phyloP scores from a whole-genome alignment of 2,113 vertebrate genomes.

The Bubo scandiacus region DNA sequence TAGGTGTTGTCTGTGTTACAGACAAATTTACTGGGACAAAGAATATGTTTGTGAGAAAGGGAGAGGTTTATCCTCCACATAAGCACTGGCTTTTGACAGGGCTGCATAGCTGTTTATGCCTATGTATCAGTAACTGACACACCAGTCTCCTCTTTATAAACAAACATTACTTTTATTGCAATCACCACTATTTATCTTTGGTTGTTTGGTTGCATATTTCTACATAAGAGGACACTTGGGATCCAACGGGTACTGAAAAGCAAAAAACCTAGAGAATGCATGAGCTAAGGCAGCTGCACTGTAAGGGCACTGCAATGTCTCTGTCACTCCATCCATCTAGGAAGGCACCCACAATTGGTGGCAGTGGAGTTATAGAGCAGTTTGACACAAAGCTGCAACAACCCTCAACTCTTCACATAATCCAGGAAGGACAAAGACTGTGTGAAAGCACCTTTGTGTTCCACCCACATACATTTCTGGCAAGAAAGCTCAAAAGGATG shows the following conservation, averaged over 20 bases:
- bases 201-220: background rate
- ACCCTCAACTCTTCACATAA: background rate
- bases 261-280: background rate
- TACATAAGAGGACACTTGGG: background rate
- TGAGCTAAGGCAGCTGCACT: background rate
- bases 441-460: background rate
- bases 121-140: background rate
- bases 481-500: background rate
- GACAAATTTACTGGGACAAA: background rate
- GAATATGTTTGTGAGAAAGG: background rate
- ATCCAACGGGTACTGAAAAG: background rate
- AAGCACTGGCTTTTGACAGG: background rate
- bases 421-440: background rate
- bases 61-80: background rate
- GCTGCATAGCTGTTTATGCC: background rate
- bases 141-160: background rate
- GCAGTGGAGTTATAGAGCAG: background rate
- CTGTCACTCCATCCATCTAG: background rate
- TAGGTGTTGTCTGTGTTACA: background rate
- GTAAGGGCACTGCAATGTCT: background rate
- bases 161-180: background rate
- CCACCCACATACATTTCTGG: background rate
- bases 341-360: background rate
- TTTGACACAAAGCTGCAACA: background rate
- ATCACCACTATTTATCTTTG: background rate